phyloP scores from a whole-genome alignment of 1,140 invertebrate genomes.

The Drosophila paulistorum region DNA sequence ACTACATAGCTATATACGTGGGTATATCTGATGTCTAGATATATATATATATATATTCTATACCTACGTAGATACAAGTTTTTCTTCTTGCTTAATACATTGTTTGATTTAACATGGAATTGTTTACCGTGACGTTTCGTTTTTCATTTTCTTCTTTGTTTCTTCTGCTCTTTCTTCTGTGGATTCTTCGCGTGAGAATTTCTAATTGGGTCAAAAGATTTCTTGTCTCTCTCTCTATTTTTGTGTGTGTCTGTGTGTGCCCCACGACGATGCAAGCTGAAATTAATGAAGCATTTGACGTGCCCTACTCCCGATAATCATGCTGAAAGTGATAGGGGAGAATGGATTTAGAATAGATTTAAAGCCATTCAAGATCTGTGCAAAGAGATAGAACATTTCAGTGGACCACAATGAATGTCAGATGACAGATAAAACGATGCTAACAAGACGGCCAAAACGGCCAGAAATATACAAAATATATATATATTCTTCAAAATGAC shows the following conservation, averaged over 20 bases:
- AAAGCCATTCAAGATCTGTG: slow-evolving; percentile 2
- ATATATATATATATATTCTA: not conserved
- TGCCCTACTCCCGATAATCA: slow-evolving; percentile 64
- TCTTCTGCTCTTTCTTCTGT: slow-evolving; percentile 16
- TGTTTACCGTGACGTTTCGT: slow-evolving; percentile 73
- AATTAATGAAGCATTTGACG: slow-evolving; percentile 67
- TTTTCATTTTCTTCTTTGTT: slow-evolving; percentile 36
- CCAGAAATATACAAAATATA: no score
- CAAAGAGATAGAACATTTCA: slow-evolving; percentile 2
- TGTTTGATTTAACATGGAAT: slow-evolving; percentile 75
- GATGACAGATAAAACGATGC: slow-evolving; percentile 16
- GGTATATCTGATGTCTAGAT: slow-evolving; percentile 13
- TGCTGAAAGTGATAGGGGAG: slow-evolving; percentile 54
- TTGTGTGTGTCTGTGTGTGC: slow-evolving; percentile 9
- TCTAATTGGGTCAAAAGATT: slow-evolving; percentile 71
- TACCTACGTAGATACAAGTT: slow-evolving; percentile 29
- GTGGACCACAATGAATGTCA: slow-evolving; percentile 16
- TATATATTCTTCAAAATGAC: no score
- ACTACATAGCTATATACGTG: not conserved
- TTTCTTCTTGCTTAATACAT: slow-evolving; percentile 51
- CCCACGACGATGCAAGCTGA: slow-evolving; percentile 34
- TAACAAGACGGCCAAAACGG: not conserved
- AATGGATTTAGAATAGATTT: slow-evolving; percentile 22
- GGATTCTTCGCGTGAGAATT: slow-evolving; percentile 73
- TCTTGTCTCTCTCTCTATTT: slow-evolving; percentile 1